Percentiles rank a stretch among this genome's conserved stretches.
phyloP scores from a whole-genome alignment of 2,888 invertebrate genomes.

The Xanthorhoe designata region DNA sequence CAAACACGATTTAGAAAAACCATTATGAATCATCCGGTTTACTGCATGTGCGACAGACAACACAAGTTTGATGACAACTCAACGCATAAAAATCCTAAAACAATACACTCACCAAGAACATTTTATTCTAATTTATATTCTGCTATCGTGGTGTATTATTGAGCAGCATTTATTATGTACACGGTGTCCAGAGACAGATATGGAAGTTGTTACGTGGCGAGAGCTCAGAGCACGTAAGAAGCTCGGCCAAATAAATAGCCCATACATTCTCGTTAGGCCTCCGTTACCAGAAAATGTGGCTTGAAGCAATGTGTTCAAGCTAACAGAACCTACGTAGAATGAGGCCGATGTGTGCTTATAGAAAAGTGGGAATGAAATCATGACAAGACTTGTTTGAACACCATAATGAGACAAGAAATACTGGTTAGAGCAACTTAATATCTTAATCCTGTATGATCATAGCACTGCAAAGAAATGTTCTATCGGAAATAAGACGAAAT shows the following conservation, averaged over 20 bases:
- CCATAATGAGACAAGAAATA: slow-evolving; percentile 6
- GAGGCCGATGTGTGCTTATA: slow-evolving; percentile 45
- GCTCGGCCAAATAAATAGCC: slow-evolving; percentile 66
- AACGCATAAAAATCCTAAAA: slow-evolving; percentile 29
- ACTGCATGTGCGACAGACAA: slow-evolving; percentile 52
- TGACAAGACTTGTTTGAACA: slow-evolving; percentile 9
- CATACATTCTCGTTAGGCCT: slow-evolving; percentile 66
- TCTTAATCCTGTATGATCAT: slow-evolving; percentile 6
- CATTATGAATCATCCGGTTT: slow-evolving; percentile 17
- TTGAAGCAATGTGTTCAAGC: slow-evolving; percentile 49
- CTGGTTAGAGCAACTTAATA: slow-evolving; percentile 8
- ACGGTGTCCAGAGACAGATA: slow-evolving; percentile 58
- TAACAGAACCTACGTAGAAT: slow-evolving; percentile 44
- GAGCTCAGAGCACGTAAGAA: slow-evolving; percentile 62
- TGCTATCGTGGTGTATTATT: slow-evolving; percentile 50
- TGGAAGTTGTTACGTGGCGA: slow-evolving; percentile 63
- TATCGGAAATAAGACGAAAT: not conserved
- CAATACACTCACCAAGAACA: slow-evolving; percentile 28
- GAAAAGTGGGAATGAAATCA: slow-evolving; percentile 25
- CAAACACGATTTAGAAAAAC: slow-evolving; percentile 16
- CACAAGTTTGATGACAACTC: slow-evolving; percentile 34
- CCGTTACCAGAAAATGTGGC: slow-evolving; percentile 56
- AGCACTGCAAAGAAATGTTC: not conserved
- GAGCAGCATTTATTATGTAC: slow-evolving; percentile 57
- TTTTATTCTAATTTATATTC: slow-evolving; percentile 49